Base-by-base conservation (phyloP, 1,140 invertebrate species). In the Drosophila willistoni region DNA sequence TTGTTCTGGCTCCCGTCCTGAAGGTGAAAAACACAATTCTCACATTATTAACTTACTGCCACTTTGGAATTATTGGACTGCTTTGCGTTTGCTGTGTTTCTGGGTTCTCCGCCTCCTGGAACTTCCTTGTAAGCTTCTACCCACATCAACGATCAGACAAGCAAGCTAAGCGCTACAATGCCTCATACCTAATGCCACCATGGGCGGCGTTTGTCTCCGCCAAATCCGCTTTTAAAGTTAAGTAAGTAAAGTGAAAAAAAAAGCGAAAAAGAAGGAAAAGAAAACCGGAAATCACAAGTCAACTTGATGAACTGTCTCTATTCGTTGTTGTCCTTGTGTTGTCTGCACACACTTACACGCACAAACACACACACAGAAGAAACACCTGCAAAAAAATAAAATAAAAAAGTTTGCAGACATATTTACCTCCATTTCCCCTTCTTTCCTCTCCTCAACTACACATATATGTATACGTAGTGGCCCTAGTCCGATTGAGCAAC, bases 261-360 rank as follows among this genome's bases (percentile, higher is more conserved):
- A 10, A 57, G 7, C 54, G 54, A n/a, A 22, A 57, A 57, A n/a
- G 25, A 34, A 56, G 29, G 14, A 69, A 67, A 72, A 67, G 60
- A 69, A 86, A 86, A 87, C 83, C 84, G 83, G 83, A 87, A 87
- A 87, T 87, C 83, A 87, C 83, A 87, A 87, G 83, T 87, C 83
- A 87, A 87, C 76, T 87, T 87, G 83, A 87, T 87, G 83, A 87
- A 89, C 83, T 87, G 83, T 86, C 83, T 68, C 68, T 64, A 77
- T 60, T 36, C 54, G 64, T 66, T 57, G 76, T 70, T 76, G 71
- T 83, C 63, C 51, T 71, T 57, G 71, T 81, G 12, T 39, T 39
- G 36, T 39, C 36, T 39, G 36, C 69, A 79, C 79, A 25, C 22
- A 4, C 22, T 60, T 73, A 77, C 72, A 70, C 74, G 55, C 71